Base-by-base conservation (phyloP, 2,888 invertebrate species). In the Drosophila mimica region DNA sequence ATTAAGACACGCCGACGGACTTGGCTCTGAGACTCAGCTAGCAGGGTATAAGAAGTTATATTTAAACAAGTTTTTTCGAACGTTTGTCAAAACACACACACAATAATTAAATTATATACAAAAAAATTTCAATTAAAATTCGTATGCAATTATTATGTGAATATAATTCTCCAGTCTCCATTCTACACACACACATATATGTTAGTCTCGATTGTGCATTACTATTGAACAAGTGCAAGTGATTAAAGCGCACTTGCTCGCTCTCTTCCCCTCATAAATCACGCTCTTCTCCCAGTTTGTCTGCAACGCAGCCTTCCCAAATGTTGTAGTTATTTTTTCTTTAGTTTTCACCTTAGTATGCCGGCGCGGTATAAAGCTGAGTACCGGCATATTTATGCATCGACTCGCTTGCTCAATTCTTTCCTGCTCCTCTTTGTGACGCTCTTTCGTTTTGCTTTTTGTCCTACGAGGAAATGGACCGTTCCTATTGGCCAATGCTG, bases 361-460 rank as follows among this genome's bases (percentile, higher is more conserved):
- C 6, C 54, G 69, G 51, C 71, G 69, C 4, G 71, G 43, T 58
- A 74, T 38, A 46, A 78, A 30, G 36, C 64, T 70, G 30, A 78
- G 65, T 20, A 79, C 69, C 60, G 78, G 78, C 78, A 79, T 79
- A 38, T 74, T 79, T 30, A 20, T 25, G 30, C 28, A 33, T 15
- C 54, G 28, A 28, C 33, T 43, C 36, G 31, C n/a, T 25, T 43
- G 58, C 15, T 43, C 43, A 17, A 46, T 17, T 38, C 9, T n/a
- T n/a, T 36, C 15, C 28, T 15, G 38, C 30, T 30, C 36, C 17
- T n/a, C 13, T 4, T 54, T 30, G 31, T 36, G 28, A 4, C 40
- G 36, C 15, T 20, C 46, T 46, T 53, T 66, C n/a, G 34, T 5
- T n/a, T 20, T 52, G 25, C 20, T 65, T 17, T 7, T 40, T 33